These are phyloP conservation scores for Callopanchax toddi DNA, from an alignment of 2,113 vertebrate species.

Conservation along the genomic window DNA sequence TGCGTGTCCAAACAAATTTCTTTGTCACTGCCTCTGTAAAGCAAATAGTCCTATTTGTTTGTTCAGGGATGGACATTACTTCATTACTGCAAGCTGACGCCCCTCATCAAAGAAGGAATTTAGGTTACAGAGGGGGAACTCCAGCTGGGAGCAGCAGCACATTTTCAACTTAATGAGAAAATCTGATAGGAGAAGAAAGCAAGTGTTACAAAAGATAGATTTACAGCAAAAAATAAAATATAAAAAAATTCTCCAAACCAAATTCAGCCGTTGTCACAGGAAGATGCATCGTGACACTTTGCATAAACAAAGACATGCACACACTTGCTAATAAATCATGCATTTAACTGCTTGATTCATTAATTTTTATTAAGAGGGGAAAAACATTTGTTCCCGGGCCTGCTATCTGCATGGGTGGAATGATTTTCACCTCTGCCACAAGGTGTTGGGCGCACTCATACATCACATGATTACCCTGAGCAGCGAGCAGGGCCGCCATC, in stretches of 20 bases:
- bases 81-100: constrained; percentile 61
- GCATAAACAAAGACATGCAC: constrained; percentile 31
- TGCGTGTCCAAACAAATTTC: constrained; percentile 2
- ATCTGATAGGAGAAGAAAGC: constrained; percentile 25
- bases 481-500: constrained; percentile 95
- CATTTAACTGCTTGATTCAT: constrained; percentile 84
- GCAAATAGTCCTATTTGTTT: constrained; percentile 65
- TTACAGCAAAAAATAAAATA: background rate
- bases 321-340: constrained; percentile 11
- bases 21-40: constrained; percentile 31
- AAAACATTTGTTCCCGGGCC: constrained; percentile 91
- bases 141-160: constrained; percentile 47
- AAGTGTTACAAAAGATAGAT: constrained; percentile 11
- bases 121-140: constrained; percentile 62
- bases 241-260: constrained; percentile 33
- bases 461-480: constrained; percentile 98
- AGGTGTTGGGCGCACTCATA: constrained; percentile 97
- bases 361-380: constrained; percentile 96
- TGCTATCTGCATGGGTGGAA: constrained; percentile 98
- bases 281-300: constrained; percentile 22
- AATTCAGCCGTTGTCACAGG: constrained; percentile 14
- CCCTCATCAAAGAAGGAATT: constrained; percentile 66
- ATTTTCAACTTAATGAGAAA: constrained; percentile 37
- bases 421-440: constrained; percentile 99
- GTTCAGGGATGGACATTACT: constrained; percentile 63